Evolutionary conservation across 2,888 invertebrate genomes (phyloP).

Genomic region (Xanthia togata): DNA sequence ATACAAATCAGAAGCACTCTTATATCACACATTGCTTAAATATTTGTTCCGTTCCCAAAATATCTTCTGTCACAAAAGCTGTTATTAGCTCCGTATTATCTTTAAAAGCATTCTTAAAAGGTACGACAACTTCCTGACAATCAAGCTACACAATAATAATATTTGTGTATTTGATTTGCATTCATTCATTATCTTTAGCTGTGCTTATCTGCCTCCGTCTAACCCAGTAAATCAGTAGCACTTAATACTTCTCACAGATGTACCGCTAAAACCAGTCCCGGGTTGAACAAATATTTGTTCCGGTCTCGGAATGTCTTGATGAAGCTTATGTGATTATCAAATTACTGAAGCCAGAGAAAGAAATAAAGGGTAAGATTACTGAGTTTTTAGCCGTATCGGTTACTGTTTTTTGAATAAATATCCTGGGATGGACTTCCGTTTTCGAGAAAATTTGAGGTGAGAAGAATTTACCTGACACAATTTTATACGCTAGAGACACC

Average conservation of each 20-base stretch:
- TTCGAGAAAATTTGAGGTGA: not conserved
- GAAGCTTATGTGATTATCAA: constrained; percentile 55
- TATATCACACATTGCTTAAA: constrained; percentile 21
- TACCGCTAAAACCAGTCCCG: constrained; percentile 49
- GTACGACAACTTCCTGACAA: constrained; percentile 11
- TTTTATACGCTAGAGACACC: not conserved
- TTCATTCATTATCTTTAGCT: constrained; percentile 36
- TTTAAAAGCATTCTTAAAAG: constrained; percentile 31
- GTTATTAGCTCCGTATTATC: constrained; percentile 19
- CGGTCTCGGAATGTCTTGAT: constrained; percentile 57
- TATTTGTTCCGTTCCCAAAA: constrained; percentile 22
- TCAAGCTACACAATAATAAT: not conserved
- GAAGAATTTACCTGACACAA: not conserved
- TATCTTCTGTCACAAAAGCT: constrained; percentile 1
- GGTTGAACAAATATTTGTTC: constrained; percentile 64
- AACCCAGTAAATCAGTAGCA: constrained; percentile 25
- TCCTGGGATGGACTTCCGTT: not conserved
- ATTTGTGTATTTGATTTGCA: constrained; percentile 15
- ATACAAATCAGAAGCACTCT: constrained; percentile 8
- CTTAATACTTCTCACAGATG: constrained; percentile 30
- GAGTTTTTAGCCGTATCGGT: not conserved
- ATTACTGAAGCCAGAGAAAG: constrained; percentile 42
- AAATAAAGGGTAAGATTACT: constrained; percentile 39
- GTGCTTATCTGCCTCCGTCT: constrained; percentile 16
- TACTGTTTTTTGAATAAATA: constrained; percentile 8